Evolutionary conservation across 1,140 invertebrate genomes (phyloP).

Genomic region (Geopemphigus sp.): DNA sequence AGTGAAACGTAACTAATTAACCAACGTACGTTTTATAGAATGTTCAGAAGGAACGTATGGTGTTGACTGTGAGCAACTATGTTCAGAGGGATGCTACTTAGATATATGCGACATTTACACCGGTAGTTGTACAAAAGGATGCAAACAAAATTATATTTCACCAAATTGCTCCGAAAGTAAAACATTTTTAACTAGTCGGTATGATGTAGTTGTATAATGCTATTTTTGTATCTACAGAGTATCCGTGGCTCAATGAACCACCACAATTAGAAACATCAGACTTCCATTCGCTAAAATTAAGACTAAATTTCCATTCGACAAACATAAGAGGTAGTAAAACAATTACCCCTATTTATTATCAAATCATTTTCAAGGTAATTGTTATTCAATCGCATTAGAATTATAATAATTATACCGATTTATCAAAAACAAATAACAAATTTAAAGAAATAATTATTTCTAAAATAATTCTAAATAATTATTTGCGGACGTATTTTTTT

Average conservation of each 20-base stretch:
- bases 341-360: not conserved
- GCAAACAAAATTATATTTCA: not conserved
- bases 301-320: not conserved
- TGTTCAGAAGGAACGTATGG: not conserved
- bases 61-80: not conserved
- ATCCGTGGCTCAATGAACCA: not conserved
- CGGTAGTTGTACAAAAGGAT: not conserved
- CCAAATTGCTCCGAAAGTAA: slow-evolving; percentile 19
- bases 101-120: not conserved
- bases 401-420: too few relatives aligned
- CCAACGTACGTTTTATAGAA: not conserved
- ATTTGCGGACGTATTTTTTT: not conserved
- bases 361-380: slow-evolving; percentile 6
- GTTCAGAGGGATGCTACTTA: not conserved
- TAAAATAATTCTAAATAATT: too few relatives aligned
- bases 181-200: too few relatives aligned
- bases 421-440: too few relatives aligned
- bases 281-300: not conserved
- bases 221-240: not conserved
- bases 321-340: not conserved
- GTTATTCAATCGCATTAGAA: too few relatives aligned
- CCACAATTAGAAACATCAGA: not conserved
- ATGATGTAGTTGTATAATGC: too few relatives aligned
- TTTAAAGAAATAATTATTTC: too few relatives aligned
- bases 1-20: not conserved